Evolutionary conservation across 2,888 invertebrate genomes (phyloP).

Genomic region (Parnassius orleans): DNA sequence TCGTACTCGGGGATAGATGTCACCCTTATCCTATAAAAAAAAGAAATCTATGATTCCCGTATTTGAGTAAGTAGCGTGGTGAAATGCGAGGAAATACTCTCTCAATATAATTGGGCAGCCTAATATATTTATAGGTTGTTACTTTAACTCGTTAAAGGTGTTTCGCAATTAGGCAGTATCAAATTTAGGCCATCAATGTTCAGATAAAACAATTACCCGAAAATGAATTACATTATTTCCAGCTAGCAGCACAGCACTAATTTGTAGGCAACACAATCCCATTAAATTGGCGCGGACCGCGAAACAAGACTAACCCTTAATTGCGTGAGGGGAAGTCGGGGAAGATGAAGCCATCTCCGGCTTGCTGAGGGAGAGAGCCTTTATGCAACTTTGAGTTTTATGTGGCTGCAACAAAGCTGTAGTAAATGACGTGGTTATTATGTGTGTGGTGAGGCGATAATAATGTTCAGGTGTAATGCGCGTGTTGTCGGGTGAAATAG

Average conservation of each 20-base stretch:
- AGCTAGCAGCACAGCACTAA: slow-evolving; percentile 29
- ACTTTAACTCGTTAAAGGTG: neutral
- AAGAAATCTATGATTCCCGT: no score
- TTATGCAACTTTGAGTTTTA: slow-evolving; percentile 2
- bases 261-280: slow-evolving; percentile 35
- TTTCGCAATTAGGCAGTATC: neutral
- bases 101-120: no score
- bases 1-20: no score
- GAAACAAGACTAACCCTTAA: slow-evolving; percentile 54
- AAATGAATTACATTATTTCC: slow-evolving; percentile 25
- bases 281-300: slow-evolving; percentile 62
- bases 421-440: neutral
- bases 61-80: no score
- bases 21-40: no score
- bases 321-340: slow-evolving; percentile 48
- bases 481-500: slow-evolving; percentile 7
- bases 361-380: neutral
- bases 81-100: no score
- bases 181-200: neutral
- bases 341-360: slow-evolving; percentile 60
- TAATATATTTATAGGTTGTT: no score
- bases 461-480: slow-evolving; percentile 7
- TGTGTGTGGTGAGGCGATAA: slow-evolving; percentile 1
- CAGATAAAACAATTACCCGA: slow-evolving; percentile 15
- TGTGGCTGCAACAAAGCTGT: neutral